Evolutionary conservation across 2,113 vertebrate genomes (phyloP).

Genomic region (Pygoscelis antarcticus): DNA sequence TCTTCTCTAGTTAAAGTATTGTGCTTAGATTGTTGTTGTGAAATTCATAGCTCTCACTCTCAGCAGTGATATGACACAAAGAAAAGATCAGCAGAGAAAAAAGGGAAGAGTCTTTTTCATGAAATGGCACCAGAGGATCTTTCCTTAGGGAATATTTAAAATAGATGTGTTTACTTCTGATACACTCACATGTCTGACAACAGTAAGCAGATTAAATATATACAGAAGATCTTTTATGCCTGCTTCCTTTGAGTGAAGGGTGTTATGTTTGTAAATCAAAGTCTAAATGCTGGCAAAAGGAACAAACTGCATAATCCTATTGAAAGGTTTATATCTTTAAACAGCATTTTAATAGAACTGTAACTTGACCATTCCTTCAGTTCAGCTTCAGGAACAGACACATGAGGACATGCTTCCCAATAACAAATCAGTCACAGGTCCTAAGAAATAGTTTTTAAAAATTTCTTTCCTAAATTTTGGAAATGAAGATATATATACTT

Average conservation of each 20-base stretch:
- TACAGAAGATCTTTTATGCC: constrained; percentile 33
- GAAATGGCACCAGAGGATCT: background rate
- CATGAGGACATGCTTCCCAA: background rate
- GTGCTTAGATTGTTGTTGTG: background rate
- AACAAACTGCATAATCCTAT: background rate
- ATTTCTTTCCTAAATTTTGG: background rate
- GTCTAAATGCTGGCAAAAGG: constrained; percentile 12
- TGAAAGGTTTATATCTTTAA: constrained; percentile 40
- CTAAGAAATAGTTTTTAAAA: background rate
- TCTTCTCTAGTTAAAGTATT: background rate
- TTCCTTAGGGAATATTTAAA: constrained; percentile 49
- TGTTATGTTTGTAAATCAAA: constrained; percentile 59
- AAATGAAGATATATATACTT: background rate
- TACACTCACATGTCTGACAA: constrained; percentile 32
- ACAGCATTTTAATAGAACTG: background rate
- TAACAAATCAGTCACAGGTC: background rate
- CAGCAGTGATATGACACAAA: background rate
- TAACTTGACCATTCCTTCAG: background rate
- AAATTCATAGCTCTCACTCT: background rate
- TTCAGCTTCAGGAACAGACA: background rate
- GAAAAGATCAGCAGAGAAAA: background rate
- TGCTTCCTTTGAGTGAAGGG: constrained; percentile 45
- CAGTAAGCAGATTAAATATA: constrained; percentile 58
- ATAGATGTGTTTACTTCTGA: constrained; percentile 32
- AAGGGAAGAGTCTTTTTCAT: background rate